Evolutionary conservation across 2,797 vertebrate species (phyloP).

Genomic region (Anguilla marmorata): DNA sequence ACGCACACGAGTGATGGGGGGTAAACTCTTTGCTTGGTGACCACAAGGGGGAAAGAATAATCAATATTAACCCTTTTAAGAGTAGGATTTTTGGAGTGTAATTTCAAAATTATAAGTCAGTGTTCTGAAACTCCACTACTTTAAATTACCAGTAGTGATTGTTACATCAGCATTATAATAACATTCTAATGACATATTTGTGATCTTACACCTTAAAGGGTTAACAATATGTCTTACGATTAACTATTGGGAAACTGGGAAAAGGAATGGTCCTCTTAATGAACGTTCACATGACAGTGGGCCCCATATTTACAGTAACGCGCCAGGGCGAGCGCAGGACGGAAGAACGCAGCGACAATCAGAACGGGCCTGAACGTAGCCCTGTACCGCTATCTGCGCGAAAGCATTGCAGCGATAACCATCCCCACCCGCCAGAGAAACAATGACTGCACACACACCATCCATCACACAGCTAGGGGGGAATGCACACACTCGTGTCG

Average conservation of each 20-base stretch:
- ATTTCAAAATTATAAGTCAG: no score
- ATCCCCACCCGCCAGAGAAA: constrained; percentile 27
- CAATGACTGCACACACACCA: constrained; percentile 26
- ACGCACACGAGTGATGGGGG: background rate
- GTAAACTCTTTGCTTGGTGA: no score
- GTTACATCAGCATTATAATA: no score
- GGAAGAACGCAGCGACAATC: background rate
- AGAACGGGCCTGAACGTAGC: background rate
- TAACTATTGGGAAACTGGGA: background rate
- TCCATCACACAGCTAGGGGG: background rate
- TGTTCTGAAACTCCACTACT: no score
- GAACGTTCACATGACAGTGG: background rate
- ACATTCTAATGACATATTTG: background rate
- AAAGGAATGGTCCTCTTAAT: background rate
- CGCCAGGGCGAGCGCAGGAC: background rate
- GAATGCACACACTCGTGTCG: constrained; percentile 18
- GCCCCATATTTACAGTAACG: background rate
- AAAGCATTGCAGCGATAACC: background rate
- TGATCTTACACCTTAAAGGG: background rate
- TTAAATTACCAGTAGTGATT: no score
- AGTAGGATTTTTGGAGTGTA: no score
- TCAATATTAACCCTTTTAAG: background rate
- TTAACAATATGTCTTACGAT: background rate
- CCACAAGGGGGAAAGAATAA: background rate
- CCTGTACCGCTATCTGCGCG: background rate